Percentiles rank a stretch among this genome's conserved stretches.
These are phyloP conservation scores for Apistogramma diplotaenia DNA, from an alignment of 2,113 vertebrate species.

Conservation along the genomic window DNA sequence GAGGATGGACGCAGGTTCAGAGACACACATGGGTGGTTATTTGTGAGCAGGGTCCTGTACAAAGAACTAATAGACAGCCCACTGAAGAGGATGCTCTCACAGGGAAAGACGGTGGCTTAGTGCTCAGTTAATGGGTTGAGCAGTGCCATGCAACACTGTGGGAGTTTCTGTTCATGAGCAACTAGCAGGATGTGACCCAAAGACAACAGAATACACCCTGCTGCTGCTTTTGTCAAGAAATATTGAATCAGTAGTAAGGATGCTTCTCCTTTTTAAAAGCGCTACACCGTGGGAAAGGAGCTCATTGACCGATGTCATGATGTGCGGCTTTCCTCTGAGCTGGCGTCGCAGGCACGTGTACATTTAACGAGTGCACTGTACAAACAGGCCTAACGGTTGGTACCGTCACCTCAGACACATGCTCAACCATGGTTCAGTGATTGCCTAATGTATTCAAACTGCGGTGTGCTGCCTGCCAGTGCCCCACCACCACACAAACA, in stretches of 20 bases:
- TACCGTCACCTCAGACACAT: conserved; percentile 8
- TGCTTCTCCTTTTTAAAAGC: background rate
- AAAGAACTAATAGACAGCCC: conserved; percentile 52
- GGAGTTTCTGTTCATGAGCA: conserved; percentile 21
- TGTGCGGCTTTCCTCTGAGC: conserved; percentile 2
- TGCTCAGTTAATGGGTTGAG: conserved; percentile 35
- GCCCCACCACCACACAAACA: background rate
- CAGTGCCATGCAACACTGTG: background rate
- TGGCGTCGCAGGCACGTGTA: background rate
- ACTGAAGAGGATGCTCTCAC: conserved; percentile 1
- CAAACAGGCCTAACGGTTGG: conserved; percentile 13
- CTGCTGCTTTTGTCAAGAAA: conserved; percentile 5
- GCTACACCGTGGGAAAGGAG: background rate
- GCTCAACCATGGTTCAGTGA: background rate
- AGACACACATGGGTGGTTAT: conserved; percentile 68
- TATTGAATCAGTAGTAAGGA: conserved; percentile 2
- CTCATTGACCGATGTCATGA: background rate
- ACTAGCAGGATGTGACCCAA: background rate
- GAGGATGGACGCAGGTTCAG: conserved; percentile 37
- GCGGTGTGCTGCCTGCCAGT: background rate
- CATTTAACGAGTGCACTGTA: background rate
- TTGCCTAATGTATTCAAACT: conserved; percentile 12
- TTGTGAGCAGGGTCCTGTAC: conserved; percentile 50
- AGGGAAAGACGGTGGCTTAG: conserved; percentile 28
- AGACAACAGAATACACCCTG: background rate